phyloP scores from a whole-genome alignment of 2,113 vertebrate species.

The Anhinga rufa region DNA sequence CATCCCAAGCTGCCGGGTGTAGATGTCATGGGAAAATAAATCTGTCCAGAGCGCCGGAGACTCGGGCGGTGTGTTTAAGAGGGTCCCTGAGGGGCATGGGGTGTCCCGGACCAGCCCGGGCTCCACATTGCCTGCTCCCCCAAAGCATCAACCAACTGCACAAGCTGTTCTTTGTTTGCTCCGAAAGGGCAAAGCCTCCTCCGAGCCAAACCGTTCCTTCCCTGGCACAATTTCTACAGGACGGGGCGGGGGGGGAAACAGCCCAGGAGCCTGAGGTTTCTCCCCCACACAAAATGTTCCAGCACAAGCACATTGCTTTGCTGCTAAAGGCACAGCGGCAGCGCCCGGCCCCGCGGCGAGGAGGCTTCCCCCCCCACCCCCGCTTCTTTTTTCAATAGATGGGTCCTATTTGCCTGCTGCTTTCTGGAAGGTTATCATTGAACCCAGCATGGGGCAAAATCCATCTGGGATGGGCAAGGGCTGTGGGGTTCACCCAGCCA shows the following conservation, averaged over 20 bases:
- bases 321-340: neutral
- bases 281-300: slow-evolving; percentile 21
- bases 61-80: accelerated
- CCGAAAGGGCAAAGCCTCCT: neutral
- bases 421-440: neutral
- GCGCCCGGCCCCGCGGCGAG: neutral
- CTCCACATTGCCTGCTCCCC: neutral
- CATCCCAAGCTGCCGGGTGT: accelerated
- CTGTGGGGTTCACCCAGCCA: neutral
- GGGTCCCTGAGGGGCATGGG: accelerated
- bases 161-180: slow-evolving; percentile 36
- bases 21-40: neutral
- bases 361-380: neutral
- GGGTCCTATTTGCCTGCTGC: accelerated
- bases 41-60: accelerated
- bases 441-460: neutral
- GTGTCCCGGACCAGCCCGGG: neutral
- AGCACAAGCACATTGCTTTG: neutral
- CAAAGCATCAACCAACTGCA: neutral
- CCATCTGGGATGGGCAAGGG: neutral
- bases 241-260: neutral
- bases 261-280: neutral
- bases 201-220: neutral
- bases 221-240: neutral
- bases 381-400: neutral